Evolutionary conservation across 2,888 invertebrate genomes (phyloP), one percentile per base, ranked within the genome.

Genomic region (Eledone cirrhosa): DNA sequence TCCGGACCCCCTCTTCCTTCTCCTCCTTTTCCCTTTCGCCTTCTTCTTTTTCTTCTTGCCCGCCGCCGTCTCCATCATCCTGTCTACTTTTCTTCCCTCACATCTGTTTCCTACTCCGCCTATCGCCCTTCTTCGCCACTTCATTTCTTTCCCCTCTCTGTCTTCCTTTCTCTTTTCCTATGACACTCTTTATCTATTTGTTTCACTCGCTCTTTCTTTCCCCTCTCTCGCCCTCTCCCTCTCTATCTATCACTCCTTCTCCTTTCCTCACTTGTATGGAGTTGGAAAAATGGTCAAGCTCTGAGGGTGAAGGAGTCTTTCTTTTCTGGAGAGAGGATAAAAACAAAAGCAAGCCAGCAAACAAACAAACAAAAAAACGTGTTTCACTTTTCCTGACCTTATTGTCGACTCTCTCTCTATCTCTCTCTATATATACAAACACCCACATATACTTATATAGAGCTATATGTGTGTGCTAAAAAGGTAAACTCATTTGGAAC

Each of bases 221-320:
- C 29, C 31, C 29, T n/a, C 65, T 65, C n/a, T 65, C 63, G 2
- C 65, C n/a, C 65, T 27, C n/a, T 29, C 65, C 5, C 29, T 19
- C 67, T 7, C 22, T 16, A n/a, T 14, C 67, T 29, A 19, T 31
- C 31, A 2, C 22, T 31, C 67, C 31, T 27, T 31, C 67, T 13
- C 67, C 27, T 27, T 22, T n/a, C 2, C 29, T n/a, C 27, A 67
- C 31, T 67, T 14, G 27, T 31, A 67, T 67, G 67, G 27, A 31
- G 67, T 67, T 67, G 67, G 67, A 67, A 67, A 41, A 67, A 67
- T 67, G 67, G 67, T 67, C 67, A 31, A 27, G 27, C 67, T 67
- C 16, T 67, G 2, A 27, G 67, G 67, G 67, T 67, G 67, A 67
- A 67, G 67, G 29, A 67, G 67, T 67, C 67, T 67, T 67, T 67